phyloP scores from a whole-genome alignment of 1,140 invertebrate species.

The Saccostrea cuccullata region DNA sequence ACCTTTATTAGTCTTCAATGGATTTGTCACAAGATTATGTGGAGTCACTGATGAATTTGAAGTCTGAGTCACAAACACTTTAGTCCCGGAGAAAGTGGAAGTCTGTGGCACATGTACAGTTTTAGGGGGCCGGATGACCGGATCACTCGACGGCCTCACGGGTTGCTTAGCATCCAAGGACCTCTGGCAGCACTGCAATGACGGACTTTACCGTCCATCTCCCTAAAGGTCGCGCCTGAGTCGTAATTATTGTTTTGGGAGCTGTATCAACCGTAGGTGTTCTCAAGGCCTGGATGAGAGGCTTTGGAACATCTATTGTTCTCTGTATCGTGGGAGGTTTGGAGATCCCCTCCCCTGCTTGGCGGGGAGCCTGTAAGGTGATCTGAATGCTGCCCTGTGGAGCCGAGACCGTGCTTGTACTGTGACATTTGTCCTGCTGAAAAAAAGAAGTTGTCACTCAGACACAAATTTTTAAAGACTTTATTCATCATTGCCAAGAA shows the following conservation, averaged over 20 bases:
- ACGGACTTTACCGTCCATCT: background rate
- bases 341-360: background rate
- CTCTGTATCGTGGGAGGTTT: background rate
- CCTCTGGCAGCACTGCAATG: background rate
- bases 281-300: background rate
- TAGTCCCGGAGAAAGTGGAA: background rate
- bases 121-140: slow-evolving; percentile 1
- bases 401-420: background rate
- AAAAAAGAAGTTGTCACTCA: background rate
- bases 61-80: slow-evolving; percentile 25
- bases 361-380: background rate
- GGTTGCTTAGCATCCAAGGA: background rate
- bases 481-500: no score
- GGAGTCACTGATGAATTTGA: slow-evolving; percentile 10
- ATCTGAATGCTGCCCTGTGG: slow-evolving; percentile 25
- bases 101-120: slow-evolving; percentile 28
- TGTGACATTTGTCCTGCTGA: slow-evolving; percentile 11
- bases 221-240: background rate
- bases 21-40: slow-evolving; percentile 19
- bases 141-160: background rate
- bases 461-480: no score
- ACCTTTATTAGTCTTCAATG: slow-evolving; percentile 14
- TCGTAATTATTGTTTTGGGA: slow-evolving; percentile 7
- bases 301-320: slow-evolving; percentile 14
- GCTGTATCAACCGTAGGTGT: background rate